Conservation (phyloP, 23 tunicate species). For the Trididemnum miniatum region DNA sequence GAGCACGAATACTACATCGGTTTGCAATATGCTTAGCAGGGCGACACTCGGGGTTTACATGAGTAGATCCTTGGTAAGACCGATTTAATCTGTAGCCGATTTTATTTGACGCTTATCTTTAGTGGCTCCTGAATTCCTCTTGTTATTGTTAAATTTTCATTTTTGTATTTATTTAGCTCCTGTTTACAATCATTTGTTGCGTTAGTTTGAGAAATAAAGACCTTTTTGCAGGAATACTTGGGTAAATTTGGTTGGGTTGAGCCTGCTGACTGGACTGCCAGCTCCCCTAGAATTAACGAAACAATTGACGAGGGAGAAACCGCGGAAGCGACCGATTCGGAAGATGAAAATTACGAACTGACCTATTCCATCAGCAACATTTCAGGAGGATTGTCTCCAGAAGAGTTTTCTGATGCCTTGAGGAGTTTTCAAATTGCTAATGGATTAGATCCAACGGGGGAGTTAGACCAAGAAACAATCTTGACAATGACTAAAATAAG, state of each 20-base stretch:
- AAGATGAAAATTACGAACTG: neutral
- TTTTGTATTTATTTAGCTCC: too few relatives aligned
- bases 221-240: slow-evolving; percentile 48
- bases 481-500: slow-evolving; percentile 65
- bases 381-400: slow-evolving; percentile 1
- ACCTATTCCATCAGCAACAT: neutral
- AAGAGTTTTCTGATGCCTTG: slow-evolving; percentile 54
- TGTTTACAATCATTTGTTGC: too few relatives aligned
- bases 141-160: too few relatives aligned
- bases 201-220: too few relatives aligned
- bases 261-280: slow-evolving; percentile 68
- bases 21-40: too few relatives aligned
- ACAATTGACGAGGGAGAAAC: slow-evolving; percentile 3
- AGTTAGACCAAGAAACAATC: slow-evolving; percentile 57
- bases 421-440: slow-evolving; percentile 66
- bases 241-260: slow-evolving; percentile 73
- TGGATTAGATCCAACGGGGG: slow-evolving; percentile 66
- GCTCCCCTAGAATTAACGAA: slow-evolving; percentile 50
- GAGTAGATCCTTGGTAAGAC: too few relatives aligned
- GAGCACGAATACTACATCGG: too few relatives aligned
- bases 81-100: too few relatives aligned
- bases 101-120: too few relatives aligned
- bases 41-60: too few relatives aligned
- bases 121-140: too few relatives aligned
- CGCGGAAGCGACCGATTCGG: neutral